Conservation (phyloP, 1,140 invertebrate species). For the Sinonovacula constricta region DNA sequence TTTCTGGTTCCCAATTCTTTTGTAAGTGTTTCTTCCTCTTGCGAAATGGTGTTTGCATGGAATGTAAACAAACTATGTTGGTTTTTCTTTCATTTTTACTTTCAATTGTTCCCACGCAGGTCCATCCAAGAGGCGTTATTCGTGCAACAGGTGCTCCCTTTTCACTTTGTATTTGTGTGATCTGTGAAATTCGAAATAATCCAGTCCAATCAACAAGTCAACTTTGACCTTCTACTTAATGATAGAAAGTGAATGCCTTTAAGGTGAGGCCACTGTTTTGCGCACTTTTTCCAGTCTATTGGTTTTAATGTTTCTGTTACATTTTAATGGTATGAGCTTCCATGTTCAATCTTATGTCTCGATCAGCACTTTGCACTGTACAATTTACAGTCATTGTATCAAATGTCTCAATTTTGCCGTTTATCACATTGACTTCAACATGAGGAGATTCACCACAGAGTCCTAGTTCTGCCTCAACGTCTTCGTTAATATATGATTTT, state of each 20-base stretch:
- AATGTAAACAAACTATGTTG: too few species aligned
- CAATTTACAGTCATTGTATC: conserved; percentile 53
- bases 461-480: conserved; percentile 48
- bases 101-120: too few species aligned
- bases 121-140: too few species aligned
- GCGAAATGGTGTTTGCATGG: too few species aligned
- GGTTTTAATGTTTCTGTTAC: conserved; percentile 44
- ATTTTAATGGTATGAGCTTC: conserved; percentile 24
- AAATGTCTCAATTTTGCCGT: conserved; percentile 46
- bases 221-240: background rate
- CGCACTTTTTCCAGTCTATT: conserved; percentile 41
- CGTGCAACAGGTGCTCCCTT: too few species aligned
- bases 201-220: conserved; percentile 1
- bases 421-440: too few species aligned
- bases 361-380: conserved; percentile 20
- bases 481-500: conserved; percentile 45
- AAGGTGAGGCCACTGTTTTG: background rate
- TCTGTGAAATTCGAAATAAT: background rate
- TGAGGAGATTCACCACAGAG: conserved; percentile 30
- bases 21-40: too few species aligned
- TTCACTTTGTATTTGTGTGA: background rate
- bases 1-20: too few species aligned
- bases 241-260: conserved; percentile 39
- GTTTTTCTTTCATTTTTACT: too few species aligned
- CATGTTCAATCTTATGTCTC: background rate